A percentile compares a stretch with the other conserved stretches of the same genome.
Evolutionary conservation across 2,797 vertebrate species (phyloP).

Genomic region (Perodicticus potto): DNA sequence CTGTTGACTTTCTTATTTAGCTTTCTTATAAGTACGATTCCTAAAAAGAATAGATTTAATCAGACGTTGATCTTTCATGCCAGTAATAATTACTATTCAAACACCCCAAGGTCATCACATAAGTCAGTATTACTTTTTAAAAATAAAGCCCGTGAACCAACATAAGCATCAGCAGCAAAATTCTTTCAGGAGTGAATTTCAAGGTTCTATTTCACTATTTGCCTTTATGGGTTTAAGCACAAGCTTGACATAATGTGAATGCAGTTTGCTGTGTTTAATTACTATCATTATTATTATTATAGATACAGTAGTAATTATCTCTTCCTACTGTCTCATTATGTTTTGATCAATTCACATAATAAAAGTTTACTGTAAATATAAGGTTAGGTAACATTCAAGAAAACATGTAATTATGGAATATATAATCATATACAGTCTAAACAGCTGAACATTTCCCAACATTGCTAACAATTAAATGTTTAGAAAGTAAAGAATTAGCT

Average conservation of each 20-base stretch:
- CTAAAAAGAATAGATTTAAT: neutral
- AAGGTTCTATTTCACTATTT: slow-evolving; percentile 75
- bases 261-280: slow-evolving; percentile 88
- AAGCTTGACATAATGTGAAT: slow-evolving; percentile 84
- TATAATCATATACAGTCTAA: slow-evolving; percentile 88
- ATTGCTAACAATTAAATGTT: slow-evolving; percentile 85
- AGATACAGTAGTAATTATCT: slow-evolving; percentile 89
- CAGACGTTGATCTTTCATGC: neutral
- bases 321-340: slow-evolving; percentile 89
- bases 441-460: slow-evolving; percentile 82
- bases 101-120: neutral
- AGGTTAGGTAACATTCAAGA: slow-evolving; percentile 89
- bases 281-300: slow-evolving; percentile 89
- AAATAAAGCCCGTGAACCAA: slow-evolving; percentile 41
- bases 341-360: slow-evolving; percentile 90
- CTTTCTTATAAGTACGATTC: neutral
- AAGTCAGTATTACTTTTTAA: slow-evolving; percentile 52
- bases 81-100: neutral
- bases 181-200: slow-evolving; percentile 61
- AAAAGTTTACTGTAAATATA: slow-evolving; percentile 91
- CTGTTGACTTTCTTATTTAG: neutral
- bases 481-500: slow-evolving; percentile 83
- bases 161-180: slow-evolving; percentile 15
- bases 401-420: slow-evolving; percentile 90
- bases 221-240: slow-evolving; percentile 83